A percentile compares a stretch with the other conserved stretches of the same genome.
These are phyloP conservation scores for Hydropsyche tenuis DNA, from an alignment of 1,140 invertebrate genomes.

Conservation along the genomic window DNA sequence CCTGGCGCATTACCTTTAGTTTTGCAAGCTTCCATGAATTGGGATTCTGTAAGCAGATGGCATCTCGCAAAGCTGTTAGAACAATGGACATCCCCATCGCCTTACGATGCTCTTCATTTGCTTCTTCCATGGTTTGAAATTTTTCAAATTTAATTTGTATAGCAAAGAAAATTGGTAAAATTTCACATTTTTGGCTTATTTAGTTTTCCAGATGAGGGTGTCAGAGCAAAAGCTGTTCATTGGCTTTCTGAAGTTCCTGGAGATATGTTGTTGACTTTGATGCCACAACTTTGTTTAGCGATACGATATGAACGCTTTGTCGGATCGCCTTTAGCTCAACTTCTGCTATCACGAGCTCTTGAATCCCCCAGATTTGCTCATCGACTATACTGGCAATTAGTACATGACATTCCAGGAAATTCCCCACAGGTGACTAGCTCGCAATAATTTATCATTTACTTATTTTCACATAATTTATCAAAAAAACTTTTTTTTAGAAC, in stretches of 20 bases:
- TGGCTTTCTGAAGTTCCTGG: slow-evolving; percentile 81
- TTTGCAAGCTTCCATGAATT: slow-evolving; percentile 85
- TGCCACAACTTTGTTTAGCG: slow-evolving; percentile 94
- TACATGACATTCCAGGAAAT: slow-evolving; percentile 76
- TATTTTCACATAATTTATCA: slow-evolving; percentile 38
- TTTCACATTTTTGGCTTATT: slow-evolving; percentile 15
- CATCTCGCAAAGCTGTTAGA: slow-evolving; percentile 85
- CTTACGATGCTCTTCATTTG: slow-evolving; percentile 89
- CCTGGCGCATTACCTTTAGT: slow-evolving; percentile 91
- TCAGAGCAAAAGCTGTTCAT: slow-evolving; percentile 82
- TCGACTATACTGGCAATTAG: slow-evolving; percentile 92
- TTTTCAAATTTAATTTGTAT: neutral
- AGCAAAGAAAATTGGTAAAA: neutral
- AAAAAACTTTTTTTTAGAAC: slow-evolving; percentile 53
- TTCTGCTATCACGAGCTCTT: slow-evolving; percentile 84
- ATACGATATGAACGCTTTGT: slow-evolving; percentile 94
- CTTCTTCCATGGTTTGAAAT: slow-evolving; percentile 79
- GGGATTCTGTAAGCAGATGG: slow-evolving; percentile 85
- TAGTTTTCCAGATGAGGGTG: slow-evolving; percentile 89
- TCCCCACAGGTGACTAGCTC: slow-evolving; percentile 63
- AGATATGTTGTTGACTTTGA: slow-evolving; percentile 88
- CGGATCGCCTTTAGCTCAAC: slow-evolving; percentile 80
- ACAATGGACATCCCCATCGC: slow-evolving; percentile 81
- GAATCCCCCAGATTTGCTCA: slow-evolving; percentile 90
- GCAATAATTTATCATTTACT: too few relatives aligned